Percentiles rank a stretch among this genome's conserved stretches.
Conservation (phyloP, 2,888 invertebrate genomes). For the Campaea margaritaria region DNA sequence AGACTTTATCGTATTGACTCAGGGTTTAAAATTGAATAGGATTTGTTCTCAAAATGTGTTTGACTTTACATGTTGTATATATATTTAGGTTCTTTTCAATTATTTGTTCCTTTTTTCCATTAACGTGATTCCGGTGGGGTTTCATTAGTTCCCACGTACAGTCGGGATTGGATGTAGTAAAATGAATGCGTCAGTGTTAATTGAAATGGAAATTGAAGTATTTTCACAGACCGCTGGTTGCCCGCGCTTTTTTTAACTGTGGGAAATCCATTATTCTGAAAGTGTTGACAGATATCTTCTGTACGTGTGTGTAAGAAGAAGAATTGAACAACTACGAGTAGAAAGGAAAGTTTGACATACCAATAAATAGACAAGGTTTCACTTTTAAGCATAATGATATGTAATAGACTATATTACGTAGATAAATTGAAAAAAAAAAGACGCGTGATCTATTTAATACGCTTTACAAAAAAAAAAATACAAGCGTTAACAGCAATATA, state of each 20-base stretch:
- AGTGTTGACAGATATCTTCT: no score
- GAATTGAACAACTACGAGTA: no score
- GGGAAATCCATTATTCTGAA: background rate
- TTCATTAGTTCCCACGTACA: slow-evolving; percentile 41
- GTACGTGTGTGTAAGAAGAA: no score
- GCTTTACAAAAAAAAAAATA: no score
- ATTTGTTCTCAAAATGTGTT: slow-evolving; percentile 6
- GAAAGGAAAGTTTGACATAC: no score
- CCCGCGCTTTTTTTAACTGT: background rate
- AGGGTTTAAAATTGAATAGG: slow-evolving; percentile 12
- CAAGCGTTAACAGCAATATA: no score
- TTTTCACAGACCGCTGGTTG: slow-evolving; percentile 16
- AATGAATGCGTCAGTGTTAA: slow-evolving; percentile 37
- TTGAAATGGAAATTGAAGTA: slow-evolving; percentile 39
- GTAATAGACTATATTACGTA: no score
- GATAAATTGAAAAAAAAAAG: no score
- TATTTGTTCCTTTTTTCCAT: slow-evolving; percentile 47
- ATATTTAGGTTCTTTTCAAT: slow-evolving; percentile 44
- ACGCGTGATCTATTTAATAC: no score
- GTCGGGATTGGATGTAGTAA: slow-evolving; percentile 27
- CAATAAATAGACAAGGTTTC: no score
- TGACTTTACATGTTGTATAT: slow-evolving; percentile 30
- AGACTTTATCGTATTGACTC: background rate
- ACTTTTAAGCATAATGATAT: no score
- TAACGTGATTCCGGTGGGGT: slow-evolving; percentile 41